Base-by-base conservation (phyloP, 2,113 vertebrate species). In the Ranitomeya imitator region DNA sequence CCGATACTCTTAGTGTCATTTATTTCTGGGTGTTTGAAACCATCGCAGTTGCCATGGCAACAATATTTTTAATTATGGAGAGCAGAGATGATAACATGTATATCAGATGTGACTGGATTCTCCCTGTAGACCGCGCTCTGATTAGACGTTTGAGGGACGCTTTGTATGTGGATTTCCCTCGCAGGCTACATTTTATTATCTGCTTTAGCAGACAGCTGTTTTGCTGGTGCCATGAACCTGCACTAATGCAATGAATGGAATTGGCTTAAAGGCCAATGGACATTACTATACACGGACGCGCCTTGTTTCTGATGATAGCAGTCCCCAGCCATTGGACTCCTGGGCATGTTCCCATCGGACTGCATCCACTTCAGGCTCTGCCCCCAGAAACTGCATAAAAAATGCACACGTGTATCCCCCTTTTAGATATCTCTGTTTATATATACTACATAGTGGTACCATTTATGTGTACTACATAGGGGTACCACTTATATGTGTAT, bases 11-110 rank as follows among this genome's bases (percentile, higher is more conserved):
- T 15, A 67, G 61, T 83, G 21, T 45, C 89, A 63, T 65, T 88
- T 87, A 87, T 86, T 67, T 76, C 31, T 0, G 0, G 85, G 1
- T 91, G 21, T 91, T 93, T 89, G 81, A 78, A 83, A n/a, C 3
- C 1, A 67, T 79, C 86, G 92, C 67, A 74, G 92, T 95, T 87
- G 73, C 92, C 91, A 90, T 92, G 90, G 91, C 89, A 93, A 92
- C 92, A 90, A 83, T 87, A 90, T 78, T 93, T 94, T 94, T 94
- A 93, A 94, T 94, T 93, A 93, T 12, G 74, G 92, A 91, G 59
- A 92, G 54, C 86, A 88, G 82, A 91, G 93, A 90, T 7, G 57
- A 87, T 91, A 90, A 93, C 90, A 92, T 91, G 86, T 91, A 0
- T 90, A 90, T 95, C 91, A 91, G 91, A 93, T 92, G 90, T 90